These are phyloP conservation scores for Nothocercus julius DNA, from an alignment of 2,113 vertebrate genomes.

Conservation along the genomic window DNA sequence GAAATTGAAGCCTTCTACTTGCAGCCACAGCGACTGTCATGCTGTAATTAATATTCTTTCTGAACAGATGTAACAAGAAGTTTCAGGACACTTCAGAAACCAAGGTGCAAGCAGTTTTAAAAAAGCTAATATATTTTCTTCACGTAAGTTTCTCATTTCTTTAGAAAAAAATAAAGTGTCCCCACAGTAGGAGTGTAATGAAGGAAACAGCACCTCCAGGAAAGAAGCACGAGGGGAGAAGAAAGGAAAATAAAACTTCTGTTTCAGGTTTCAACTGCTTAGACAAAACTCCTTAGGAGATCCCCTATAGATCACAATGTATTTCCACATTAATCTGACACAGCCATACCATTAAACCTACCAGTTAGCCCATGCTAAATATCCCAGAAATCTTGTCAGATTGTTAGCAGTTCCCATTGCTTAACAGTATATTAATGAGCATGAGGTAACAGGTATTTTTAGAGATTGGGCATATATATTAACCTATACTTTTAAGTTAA, in stretches of 20 bases:
- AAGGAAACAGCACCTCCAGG: neutral
- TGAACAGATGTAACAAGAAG: neutral
- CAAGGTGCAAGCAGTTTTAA: neutral
- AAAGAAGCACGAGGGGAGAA: neutral
- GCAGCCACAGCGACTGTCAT: neutral
- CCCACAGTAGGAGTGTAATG: neutral
- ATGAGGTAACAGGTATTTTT: neutral
- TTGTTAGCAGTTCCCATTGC: neutral
- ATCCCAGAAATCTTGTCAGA: neutral
- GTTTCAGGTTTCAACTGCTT: neutral
- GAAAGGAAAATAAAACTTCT: neutral
- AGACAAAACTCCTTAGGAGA: neutral
- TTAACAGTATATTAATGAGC: neutral
- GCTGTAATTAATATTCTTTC: neutral
- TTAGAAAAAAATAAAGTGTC: neutral
- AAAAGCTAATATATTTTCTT: neutral
- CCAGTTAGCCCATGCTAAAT: neutral
- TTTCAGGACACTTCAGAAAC: constrained; percentile 23
- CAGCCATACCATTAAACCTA: neutral
- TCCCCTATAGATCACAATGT: neutral
- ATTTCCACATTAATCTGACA: neutral
- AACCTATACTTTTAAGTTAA: neutral
- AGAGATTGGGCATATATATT: neutral
- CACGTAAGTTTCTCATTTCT: neutral
- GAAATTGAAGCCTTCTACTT: constrained; percentile 13